Evolutionary conservation across 2,888 invertebrate genomes (phyloP), one percentile per base, ranked within the genome.

Genomic region (Baccha elongata): DNA sequence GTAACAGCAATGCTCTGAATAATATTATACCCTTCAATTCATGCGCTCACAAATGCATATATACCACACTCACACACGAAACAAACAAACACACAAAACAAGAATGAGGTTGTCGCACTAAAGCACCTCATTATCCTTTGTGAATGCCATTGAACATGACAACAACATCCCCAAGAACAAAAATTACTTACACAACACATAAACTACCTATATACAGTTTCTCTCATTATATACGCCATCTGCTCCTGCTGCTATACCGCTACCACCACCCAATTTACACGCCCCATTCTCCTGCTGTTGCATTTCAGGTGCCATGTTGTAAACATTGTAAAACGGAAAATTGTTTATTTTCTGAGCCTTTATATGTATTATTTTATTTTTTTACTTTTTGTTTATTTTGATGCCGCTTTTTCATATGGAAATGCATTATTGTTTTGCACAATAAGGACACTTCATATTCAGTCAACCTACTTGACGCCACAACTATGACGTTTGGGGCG

Each of bases 81-180:
- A 48, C 65, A 58, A 35, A 46, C 44, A 60, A 26, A 50, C n/a
- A 17, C 21, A 53, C 15, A 74, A 48, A 65, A 65, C 23, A 23
- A 11, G 68, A 83, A 78, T 68, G 64, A 83, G 83, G 83, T 83
- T 83, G 83, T 72, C 83, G 83, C 78, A 83, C 83, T 78, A 73
- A 68, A 83, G 83, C 83, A 83, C 76, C 76, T 73, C 83, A 83
- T 83, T 83, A 83, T 83, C 76, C 78, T 73, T 83, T 78, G 78
- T 78, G 83, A 83, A 72, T 68, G 83, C 72, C 83, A 83, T 83
- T 83, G 67, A 78, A 78, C 83, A 83, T 68, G 78, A 78, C 83
- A 78, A 68, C 73, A 76, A 73, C 73, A 76, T 76, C 69, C 76
- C 58, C 64, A 48, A 65, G 58, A 60, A 62, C 71, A 58, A 65